Conservation (phyloP, 2,113 vertebrate genomes). For the Aspidoscelis tigris region DNA sequence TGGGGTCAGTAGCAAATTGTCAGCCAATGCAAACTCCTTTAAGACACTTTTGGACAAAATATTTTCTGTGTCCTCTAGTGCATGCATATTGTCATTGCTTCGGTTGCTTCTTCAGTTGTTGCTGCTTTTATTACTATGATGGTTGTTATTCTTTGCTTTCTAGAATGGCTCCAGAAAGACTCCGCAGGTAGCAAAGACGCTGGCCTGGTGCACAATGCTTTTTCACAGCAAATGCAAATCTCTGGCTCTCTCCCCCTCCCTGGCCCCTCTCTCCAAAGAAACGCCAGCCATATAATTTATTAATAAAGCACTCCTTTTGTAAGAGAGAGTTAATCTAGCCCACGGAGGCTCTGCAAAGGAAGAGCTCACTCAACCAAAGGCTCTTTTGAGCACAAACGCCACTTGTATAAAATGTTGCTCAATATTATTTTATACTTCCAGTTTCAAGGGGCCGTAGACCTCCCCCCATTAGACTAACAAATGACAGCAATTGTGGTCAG, state of each 20-base stretch:
- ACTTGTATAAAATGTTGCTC: conserved; percentile 59
- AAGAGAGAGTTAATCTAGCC: conserved; percentile 63
- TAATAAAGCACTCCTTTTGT: conserved; percentile 57
- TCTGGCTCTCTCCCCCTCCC: neutral
- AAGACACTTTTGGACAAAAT: neutral
- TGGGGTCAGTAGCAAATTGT: no score
- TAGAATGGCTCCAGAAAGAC: conserved; percentile 17
- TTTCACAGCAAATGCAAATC: conserved; percentile 16
- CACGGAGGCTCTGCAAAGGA: conserved; percentile 56
- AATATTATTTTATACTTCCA: conserved; percentile 70
- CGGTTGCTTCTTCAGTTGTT: no score
- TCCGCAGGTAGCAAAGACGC: conserved; percentile 37
- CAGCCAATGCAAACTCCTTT: no score
- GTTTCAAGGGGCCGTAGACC: conserved; percentile 58
- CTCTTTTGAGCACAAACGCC: conserved; percentile 51
- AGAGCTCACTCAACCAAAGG: conserved; percentile 54
- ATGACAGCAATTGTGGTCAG: conserved; percentile 74
- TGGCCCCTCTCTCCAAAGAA: conserved; percentile 4
- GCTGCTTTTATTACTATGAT: no score
- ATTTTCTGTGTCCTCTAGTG: neutral
- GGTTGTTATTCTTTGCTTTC: conserved; percentile 12
- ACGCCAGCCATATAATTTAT: conserved; percentile 60
- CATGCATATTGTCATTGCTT: neutral
- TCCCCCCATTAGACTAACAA: conserved; percentile 74
- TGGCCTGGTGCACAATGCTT: neutral